Percentiles rank a stretch among this genome's conserved stretches.
Evolutionary conservation across 2,113 vertebrate genomes (phyloP).

Genomic region (Ammospiza caudacuta): DNA sequence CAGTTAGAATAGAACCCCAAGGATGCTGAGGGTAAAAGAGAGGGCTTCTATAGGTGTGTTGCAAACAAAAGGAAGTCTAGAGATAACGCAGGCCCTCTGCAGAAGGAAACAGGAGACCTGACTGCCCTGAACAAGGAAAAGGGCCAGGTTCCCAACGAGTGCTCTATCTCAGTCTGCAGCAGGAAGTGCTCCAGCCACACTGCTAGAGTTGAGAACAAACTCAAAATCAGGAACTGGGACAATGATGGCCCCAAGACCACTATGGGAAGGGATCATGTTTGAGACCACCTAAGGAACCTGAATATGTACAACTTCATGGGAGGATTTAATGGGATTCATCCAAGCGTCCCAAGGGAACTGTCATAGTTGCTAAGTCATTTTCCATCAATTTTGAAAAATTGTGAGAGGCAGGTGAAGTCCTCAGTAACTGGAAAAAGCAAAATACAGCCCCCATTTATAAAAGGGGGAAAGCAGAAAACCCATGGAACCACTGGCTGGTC

Average conservation of each 20-base stretch:
- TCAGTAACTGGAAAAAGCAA: neutral
- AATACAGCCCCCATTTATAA: neutral
- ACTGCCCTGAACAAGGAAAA: neutral
- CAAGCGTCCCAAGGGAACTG: rapidly evolving
- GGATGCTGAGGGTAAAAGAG: too few relatives aligned
- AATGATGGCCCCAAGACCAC: neutral
- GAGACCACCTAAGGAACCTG: neutral
- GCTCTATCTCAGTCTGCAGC: neutral
- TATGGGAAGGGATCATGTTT: neutral
- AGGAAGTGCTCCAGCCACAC: neutral
- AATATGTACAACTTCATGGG: neutral
- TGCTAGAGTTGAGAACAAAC: neutral
- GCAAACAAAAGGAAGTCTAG: neutral
- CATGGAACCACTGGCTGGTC: neutral
- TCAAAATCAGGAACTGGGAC: too few relatives aligned
- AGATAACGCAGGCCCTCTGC: neutral
- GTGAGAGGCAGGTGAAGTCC: neutral
- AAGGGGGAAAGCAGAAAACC: neutral
- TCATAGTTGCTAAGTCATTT: neutral
- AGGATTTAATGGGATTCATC: neutral
- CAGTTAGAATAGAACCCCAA: neutral
- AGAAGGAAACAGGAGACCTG: neutral
- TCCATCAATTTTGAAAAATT: neutral
- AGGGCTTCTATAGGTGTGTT: neutral
- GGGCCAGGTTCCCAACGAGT: neutral